These are phyloP conservation scores for Alethe diademata DNA, from an alignment of 2,113 vertebrate genomes.

Conservation along the genomic window DNA sequence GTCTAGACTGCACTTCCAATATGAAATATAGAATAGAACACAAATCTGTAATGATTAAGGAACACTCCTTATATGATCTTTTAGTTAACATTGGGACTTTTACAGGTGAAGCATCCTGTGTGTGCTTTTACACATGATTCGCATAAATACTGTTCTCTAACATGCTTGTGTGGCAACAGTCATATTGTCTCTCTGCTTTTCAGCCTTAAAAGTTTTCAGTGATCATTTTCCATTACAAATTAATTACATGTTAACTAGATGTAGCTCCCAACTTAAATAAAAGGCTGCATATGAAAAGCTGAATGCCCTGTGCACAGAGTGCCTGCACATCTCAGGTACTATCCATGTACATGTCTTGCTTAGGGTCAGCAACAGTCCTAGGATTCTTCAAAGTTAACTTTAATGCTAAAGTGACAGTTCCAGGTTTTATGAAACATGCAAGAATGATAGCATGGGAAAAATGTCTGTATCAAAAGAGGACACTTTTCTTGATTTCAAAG, in stretches of 20 bases:
- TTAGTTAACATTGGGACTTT: neutral
- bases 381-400: neutral
- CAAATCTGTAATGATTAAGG: neutral
- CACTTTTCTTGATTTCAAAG: neutral
- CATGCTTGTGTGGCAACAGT: neutral
- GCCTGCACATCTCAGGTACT: accelerated
- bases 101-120: neutral
- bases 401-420: neutral
- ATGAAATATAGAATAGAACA: neutral
- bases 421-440: neutral
- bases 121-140: neutral
- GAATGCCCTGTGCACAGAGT: neutral
- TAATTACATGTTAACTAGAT: neutral
- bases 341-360: neutral
- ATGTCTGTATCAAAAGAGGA: neutral
- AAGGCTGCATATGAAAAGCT: neutral
- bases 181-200: neutral
- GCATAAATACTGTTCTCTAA: neutral
- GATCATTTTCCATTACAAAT: neutral
- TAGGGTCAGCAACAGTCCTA: neutral
- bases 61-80: neutral
- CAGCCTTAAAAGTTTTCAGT: neutral
- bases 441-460: neutral
- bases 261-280: neutral
- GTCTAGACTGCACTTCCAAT: neutral